These are phyloP conservation scores for Mirza zaza DNA, from an alignment of 2,113 vertebrate genomes.

Conservation along the genomic window DNA sequence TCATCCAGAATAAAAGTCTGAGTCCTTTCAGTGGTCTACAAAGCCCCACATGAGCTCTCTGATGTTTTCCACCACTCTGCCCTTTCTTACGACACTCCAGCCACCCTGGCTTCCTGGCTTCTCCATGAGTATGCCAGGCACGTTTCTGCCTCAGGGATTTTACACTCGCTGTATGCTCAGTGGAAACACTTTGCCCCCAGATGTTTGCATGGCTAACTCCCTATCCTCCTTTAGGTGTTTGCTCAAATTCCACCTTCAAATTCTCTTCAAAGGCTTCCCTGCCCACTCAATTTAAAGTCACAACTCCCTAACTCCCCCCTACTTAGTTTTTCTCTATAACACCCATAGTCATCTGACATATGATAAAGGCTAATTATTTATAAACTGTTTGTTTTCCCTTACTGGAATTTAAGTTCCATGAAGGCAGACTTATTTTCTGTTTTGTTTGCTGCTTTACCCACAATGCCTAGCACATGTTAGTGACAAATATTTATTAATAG, in stretches of 20 bases:
- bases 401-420: background rate
- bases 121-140: background rate
- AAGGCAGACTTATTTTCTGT: background rate
- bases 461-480: background rate
- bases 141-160: background rate
- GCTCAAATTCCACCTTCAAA: background rate
- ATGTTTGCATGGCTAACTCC: background rate
- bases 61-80: background rate
- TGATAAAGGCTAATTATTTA: background rate
- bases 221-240: background rate
- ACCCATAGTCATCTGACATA: background rate
- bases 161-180: background rate
- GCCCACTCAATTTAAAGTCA: background rate
- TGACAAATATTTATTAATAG: background rate
- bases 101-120: background rate
- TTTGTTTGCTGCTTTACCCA: background rate
- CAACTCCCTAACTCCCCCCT: background rate
- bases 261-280: background rate
- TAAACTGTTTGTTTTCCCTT: background rate
- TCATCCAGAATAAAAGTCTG: background rate
- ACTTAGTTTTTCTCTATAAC: background rate
- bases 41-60: rapidly evolving
- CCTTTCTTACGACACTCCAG: background rate
- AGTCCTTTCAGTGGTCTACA: background rate
- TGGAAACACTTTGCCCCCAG: background rate